Conservation (phyloP, 2,888 invertebrate genomes). For the Hirtodrosophila confusa region DNA sequence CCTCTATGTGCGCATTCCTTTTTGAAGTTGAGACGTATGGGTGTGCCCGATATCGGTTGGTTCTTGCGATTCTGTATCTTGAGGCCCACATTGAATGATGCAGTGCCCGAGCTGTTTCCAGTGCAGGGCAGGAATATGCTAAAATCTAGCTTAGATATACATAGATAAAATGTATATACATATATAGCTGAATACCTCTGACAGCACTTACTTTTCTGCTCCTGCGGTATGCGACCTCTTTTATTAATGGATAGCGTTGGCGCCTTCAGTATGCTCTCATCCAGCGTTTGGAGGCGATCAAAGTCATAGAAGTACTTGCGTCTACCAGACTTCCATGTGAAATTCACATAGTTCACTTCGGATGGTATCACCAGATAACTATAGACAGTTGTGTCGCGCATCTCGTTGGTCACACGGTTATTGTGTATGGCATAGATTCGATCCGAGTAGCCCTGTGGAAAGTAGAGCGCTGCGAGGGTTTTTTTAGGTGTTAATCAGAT, state of each 20-base stretch:
- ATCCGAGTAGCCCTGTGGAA: slow-evolving; percentile 79
- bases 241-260: slow-evolving; percentile 95
- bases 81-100: slow-evolving; percentile 93
- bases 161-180: not conserved
- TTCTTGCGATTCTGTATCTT: slow-evolving; percentile 92
- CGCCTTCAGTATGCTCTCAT: slow-evolving; percentile 92
- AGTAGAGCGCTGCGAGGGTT: slow-evolving; percentile 71
- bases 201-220: slow-evolving; percentile 89
- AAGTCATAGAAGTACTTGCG: slow-evolving; percentile 94
- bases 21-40: slow-evolving; percentile 92
- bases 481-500: not conserved
- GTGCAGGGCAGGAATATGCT: slow-evolving; percentile 94
- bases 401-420: slow-evolving; percentile 93
- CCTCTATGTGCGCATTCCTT: slow-evolving; percentile 97
- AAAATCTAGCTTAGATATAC: slow-evolving; percentile 87
- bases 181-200: slow-evolving; percentile 5
- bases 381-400: slow-evolving; percentile 95
- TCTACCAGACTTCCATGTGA: slow-evolving; percentile 94
- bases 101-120: slow-evolving; percentile 94
- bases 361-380: slow-evolving; percentile 95
- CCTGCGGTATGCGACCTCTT: slow-evolving; percentile 92
- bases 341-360: slow-evolving; percentile 95
- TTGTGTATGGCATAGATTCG: slow-evolving; percentile 93
- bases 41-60: slow-evolving; percentile 93
- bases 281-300: slow-evolving; percentile 92